phyloP scores from a whole-genome alignment of 1,140 invertebrate species.

The Amyelois transitella region DNA sequence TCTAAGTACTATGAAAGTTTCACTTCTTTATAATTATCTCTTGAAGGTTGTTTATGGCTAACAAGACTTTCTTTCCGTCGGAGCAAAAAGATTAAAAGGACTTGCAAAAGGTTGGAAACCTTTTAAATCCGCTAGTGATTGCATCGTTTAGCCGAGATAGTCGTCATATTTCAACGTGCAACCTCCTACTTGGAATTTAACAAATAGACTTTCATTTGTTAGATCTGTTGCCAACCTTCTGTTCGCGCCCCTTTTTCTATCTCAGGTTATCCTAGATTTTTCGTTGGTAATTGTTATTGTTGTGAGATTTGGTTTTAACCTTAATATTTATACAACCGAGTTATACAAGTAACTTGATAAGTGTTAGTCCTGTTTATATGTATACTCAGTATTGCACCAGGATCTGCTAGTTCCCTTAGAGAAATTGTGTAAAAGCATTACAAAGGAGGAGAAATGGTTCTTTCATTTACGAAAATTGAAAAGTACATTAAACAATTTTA shows the following conservation, averaged over 20 bases:
- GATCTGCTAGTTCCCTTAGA: too few species aligned
- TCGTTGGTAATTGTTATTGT: neutral
- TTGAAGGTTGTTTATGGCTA: neutral
- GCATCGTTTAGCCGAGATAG: slow-evolving; percentile 60
- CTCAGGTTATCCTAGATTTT: neutral
- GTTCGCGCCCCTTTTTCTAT: slow-evolving; percentile 8
- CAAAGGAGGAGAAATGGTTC: too few species aligned
- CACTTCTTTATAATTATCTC: neutral
- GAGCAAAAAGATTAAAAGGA: slow-evolving; percentile 25
- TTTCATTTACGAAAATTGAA: too few species aligned
- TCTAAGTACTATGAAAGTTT: neutral
- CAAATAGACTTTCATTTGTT: slow-evolving; percentile 53
- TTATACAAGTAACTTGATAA: too few species aligned
- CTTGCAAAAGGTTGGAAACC: slow-evolving; percentile 32
- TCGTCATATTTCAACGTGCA: slow-evolving; percentile 57
- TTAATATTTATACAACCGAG: too few species aligned
- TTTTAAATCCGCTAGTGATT: slow-evolving; percentile 62
- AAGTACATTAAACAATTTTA: too few species aligned
- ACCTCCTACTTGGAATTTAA: slow-evolving; percentile 48
- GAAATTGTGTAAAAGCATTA: too few species aligned
- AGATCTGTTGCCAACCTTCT: slow-evolving; percentile 18
- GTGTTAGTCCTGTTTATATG: too few species aligned
- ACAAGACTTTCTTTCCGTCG: slow-evolving; percentile 1
- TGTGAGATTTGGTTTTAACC: too few species aligned
- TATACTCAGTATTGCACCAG: too few species aligned